phyloP scores from a whole-genome alignment of 2,113 vertebrate species.

The Pollimyrus isidori region DNA sequence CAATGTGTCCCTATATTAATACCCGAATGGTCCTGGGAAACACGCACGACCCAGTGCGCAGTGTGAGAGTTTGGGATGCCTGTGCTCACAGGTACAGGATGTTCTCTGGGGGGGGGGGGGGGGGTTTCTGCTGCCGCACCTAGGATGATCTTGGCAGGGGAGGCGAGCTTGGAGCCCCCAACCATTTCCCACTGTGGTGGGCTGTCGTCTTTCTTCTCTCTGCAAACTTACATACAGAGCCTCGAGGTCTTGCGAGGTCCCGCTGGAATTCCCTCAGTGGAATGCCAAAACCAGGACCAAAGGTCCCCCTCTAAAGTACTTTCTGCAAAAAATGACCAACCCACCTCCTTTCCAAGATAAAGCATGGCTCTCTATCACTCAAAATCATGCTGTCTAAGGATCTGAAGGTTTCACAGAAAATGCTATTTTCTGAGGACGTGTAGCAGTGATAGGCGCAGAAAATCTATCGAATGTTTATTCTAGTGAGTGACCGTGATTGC shows the following conservation, averaged over 20 bases:
- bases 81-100: not conserved
- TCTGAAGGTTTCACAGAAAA: constrained; percentile 13
- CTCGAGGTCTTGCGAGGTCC: constrained; percentile 71
- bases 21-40: constrained; percentile 14
- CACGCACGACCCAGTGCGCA: constrained; percentile 47
- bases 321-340: not conserved
- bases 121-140: constrained; percentile 77
- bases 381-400: not conserved
- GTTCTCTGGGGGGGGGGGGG: not conserved
- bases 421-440: constrained; percentile 29
- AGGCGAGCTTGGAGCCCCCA: constrained; percentile 71
- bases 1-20: not conserved
- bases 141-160: constrained; percentile 87
- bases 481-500: constrained; percentile 18
- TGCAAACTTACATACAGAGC: constrained; percentile 81
- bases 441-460: constrained; percentile 44
- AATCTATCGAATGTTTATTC: constrained; percentile 47
- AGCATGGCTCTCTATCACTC: not conserved
- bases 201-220: constrained; percentile 68
- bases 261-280: constrained; percentile 79
- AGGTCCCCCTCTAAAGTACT: constrained; percentile 48
- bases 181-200: constrained; percentile 67
- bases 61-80: constrained; percentile 25
- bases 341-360: constrained; percentile 38
- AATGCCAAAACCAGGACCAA: constrained; percentile 57